Evolutionary conservation across 2,888 invertebrate genomes (phyloP).

Genomic region (Pristionchus maxplancki): DNA sequence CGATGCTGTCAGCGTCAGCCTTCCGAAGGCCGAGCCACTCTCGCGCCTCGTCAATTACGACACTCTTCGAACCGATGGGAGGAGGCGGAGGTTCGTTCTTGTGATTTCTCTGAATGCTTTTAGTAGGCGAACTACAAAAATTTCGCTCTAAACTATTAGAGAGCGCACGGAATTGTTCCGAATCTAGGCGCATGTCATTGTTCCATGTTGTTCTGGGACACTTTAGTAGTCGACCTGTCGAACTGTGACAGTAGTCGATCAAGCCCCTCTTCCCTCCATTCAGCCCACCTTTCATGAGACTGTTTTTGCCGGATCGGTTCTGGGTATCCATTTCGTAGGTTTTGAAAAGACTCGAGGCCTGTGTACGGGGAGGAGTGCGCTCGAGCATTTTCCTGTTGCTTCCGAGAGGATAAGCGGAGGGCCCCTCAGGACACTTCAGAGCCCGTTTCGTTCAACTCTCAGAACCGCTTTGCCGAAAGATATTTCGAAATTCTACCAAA

Average conservation of each 20-base stretch:
- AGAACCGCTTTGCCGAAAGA: too few relatives aligned
- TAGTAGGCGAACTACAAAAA: too few relatives aligned
- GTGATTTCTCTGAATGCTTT: neutral
- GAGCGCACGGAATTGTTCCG: too few relatives aligned
- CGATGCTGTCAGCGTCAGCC: conserved; percentile 50
- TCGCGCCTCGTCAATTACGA: conserved; percentile 49
- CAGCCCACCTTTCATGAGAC: neutral
- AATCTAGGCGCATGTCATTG: too few relatives aligned
- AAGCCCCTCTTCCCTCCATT: neutral
- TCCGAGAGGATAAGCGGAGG: conserved; percentile 14
- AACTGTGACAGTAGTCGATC: neutral
- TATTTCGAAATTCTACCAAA: too few relatives aligned
- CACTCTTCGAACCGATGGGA: conserved; percentile 39
- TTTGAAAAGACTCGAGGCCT: neutral
- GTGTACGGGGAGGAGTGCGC: neutral
- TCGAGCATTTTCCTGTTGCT: conserved; percentile 9
- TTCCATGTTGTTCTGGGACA: too few relatives aligned
- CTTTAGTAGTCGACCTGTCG: neutral
- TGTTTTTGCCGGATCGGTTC: neutral
- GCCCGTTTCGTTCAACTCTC: neutral
- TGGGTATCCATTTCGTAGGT: neutral
- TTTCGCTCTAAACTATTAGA: too few relatives aligned
- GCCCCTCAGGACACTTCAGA: neutral
- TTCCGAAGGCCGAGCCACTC: conserved; percentile 44
- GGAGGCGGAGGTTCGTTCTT: neutral